Conservation (phyloP, 1,140 invertebrate species). For the Nephila pilipes region DNA sequence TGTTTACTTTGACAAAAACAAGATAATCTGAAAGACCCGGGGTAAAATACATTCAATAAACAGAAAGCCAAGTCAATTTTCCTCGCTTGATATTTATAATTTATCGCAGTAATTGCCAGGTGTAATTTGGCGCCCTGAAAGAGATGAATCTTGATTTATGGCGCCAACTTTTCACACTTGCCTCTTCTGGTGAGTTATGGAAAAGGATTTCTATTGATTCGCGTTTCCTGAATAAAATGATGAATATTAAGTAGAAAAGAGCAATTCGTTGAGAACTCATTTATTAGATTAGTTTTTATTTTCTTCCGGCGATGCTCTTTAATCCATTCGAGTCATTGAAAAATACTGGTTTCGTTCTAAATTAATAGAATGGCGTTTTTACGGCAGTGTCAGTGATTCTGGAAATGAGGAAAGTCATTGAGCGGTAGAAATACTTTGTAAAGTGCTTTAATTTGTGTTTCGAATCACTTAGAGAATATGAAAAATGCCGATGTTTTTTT, state of each 20-base stretch:
- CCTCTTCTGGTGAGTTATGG: neutral
- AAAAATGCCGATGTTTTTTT: too few relatives aligned
- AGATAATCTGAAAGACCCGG: neutral
- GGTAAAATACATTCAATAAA: slow-evolving; percentile 3
- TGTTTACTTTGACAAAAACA: neutral
- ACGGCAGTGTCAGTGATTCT: too few relatives aligned
- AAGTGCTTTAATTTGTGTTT: too few relatives aligned
- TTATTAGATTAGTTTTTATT: too few relatives aligned
- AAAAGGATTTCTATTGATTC: neutral
- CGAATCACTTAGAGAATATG: too few relatives aligned
- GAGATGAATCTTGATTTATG: neutral
- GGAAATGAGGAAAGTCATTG: too few relatives aligned
- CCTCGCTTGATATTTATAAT: neutral
- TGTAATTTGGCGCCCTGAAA: neutral
- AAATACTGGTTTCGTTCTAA: too few relatives aligned
- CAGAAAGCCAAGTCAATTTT: neutral
- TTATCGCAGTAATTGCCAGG: slow-evolving; percentile 4
- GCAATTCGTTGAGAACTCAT: neutral
- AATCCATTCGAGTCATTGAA: neutral
- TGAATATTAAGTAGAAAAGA: neutral
- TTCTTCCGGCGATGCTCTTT: neutral
- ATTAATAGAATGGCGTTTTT: too few relatives aligned
- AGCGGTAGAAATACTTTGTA: too few relatives aligned
- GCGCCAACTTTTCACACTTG: neutral
- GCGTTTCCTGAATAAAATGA: neutral